These are phyloP conservation scores for Limnephilus marmoratus DNA, from an alignment of 2,888 invertebrate genomes.

Conservation along the genomic window DNA sequence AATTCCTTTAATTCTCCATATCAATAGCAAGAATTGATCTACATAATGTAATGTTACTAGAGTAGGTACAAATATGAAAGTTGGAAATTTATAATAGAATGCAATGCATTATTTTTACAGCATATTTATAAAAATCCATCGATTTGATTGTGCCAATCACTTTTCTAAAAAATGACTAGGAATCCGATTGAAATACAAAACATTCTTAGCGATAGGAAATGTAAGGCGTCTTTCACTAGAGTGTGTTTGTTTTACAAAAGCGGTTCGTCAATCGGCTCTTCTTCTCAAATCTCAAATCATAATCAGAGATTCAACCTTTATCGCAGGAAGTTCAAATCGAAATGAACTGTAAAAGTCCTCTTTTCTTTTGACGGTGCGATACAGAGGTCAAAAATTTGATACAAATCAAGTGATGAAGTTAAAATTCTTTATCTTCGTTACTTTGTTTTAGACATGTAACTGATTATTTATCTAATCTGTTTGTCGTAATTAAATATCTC, in stretches of 20 bases:
- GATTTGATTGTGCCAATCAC: constrained; percentile 7
- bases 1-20: background rate
- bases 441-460: background rate
- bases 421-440: background rate
- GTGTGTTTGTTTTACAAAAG: constrained; percentile 14
- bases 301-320: background rate
- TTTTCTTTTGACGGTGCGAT: background rate
- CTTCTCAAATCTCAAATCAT: background rate
- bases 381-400: background rate
- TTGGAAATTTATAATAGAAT: constrained; percentile 39
- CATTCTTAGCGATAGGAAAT: constrained; percentile 45
- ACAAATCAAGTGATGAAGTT: background rate
- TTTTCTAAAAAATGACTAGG: constrained; percentile 39
- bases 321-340: background rate
- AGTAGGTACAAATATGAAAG: background rate
- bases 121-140: constrained; percentile 31
- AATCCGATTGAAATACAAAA: constrained; percentile 40
- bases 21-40: constrained; percentile 2
- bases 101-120: constrained; percentile 35
- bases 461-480: background rate
- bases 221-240: constrained; percentile 25
- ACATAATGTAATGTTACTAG: background rate
- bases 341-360: too few relatives aligned
- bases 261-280: background rate
- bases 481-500: background rate